Evolutionary conservation across 2,797 vertebrate genomes (phyloP).

Genomic region (Fringilla coelebs): DNA sequence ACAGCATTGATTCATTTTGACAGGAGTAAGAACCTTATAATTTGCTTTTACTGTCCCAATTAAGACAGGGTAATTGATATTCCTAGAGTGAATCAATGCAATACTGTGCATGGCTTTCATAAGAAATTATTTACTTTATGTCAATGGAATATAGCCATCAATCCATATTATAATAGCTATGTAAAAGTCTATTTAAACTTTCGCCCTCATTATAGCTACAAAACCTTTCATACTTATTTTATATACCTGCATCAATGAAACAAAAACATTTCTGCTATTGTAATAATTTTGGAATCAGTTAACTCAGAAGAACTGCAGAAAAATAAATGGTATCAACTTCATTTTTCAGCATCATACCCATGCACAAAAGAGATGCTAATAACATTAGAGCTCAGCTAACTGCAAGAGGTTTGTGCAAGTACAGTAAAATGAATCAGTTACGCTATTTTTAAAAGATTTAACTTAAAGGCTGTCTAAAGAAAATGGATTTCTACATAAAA

Average conservation of each 20-base stretch:
- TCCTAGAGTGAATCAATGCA: background rate
- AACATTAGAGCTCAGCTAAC: background rate
- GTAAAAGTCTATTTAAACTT: background rate
- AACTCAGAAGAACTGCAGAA: background rate
- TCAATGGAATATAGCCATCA: background rate
- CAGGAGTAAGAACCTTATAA: background rate
- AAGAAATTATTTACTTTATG: background rate
- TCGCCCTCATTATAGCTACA: background rate
- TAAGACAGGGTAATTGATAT: background rate
- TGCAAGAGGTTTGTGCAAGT: background rate
- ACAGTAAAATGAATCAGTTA: background rate
- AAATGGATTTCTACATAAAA: background rate
- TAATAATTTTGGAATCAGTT: background rate
- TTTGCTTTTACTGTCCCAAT: background rate
- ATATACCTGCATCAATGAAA: background rate
- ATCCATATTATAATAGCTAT: background rate
- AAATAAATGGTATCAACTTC: background rate
- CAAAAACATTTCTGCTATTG: background rate
- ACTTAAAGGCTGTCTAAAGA: background rate
- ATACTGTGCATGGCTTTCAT: background rate
- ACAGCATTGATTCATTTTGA: constrained; percentile 3
- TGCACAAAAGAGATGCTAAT: background rate
- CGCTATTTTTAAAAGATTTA: background rate
- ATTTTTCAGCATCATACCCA: background rate
- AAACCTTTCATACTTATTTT: background rate